phyloP scores from a whole-genome alignment of 2,888 invertebrate species.

The Microplitis manilae region DNA sequence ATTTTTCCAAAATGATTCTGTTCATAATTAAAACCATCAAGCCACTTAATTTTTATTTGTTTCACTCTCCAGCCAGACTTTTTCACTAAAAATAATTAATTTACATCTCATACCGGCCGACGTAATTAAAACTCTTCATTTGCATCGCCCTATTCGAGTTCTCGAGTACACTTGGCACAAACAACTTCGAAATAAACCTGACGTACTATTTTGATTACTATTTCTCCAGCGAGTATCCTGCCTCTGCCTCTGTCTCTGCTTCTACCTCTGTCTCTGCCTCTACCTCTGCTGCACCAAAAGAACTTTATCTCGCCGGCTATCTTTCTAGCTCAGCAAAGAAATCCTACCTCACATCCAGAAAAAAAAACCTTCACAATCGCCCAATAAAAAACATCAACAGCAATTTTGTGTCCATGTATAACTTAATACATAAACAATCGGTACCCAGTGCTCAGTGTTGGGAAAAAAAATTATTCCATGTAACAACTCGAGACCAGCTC shows the following conservation, averaged over 20 bases:
- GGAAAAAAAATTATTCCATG: background rate
- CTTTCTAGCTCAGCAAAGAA: background rate
- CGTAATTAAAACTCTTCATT: conserved; percentile 41
- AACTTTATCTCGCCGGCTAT: background rate
- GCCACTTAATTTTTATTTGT: conserved; percentile 34
- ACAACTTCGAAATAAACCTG: conserved; percentile 32
- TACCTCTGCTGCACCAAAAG: background rate
- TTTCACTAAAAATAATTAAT: conserved; percentile 35
- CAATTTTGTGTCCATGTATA: conserved; percentile 7
- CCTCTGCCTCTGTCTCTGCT: background rate
- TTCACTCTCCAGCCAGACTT: conserved; percentile 23
- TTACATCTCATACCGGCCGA: conserved; percentile 33
- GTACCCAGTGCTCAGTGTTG: too few species aligned
- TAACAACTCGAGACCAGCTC: conserved; percentile 38
- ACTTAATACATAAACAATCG: too few species aligned
- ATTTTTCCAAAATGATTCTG: conserved; percentile 14
- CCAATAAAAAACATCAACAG: background rate
- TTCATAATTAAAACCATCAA: conserved; percentile 33
- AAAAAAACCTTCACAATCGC: background rate
- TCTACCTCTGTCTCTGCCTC: background rate
- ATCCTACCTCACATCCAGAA: background rate
- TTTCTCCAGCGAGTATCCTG: background rate
- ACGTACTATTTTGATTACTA: conserved; percentile 25
- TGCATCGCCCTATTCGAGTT: conserved; percentile 37
- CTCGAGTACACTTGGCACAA: conserved; percentile 35